Conservation (phyloP, 2,113 vertebrate genomes). For the Grammomys dolichurus region DNA sequence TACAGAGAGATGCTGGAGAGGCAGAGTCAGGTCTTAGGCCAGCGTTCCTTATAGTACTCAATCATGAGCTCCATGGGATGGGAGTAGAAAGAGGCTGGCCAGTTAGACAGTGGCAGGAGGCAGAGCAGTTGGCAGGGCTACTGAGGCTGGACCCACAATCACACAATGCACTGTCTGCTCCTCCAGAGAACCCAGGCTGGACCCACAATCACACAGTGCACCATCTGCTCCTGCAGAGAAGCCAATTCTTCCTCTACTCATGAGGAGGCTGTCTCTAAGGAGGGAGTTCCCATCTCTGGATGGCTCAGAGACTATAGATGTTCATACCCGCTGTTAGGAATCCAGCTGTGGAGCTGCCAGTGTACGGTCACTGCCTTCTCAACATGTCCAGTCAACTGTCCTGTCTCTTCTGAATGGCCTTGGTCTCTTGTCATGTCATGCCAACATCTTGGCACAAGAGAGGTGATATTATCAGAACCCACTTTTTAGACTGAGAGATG, state of each 20-base stretch:
- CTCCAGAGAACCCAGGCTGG: background rate
- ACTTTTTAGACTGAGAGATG: background rate
- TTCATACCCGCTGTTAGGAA: too few relatives aligned
- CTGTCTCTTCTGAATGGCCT: background rate
- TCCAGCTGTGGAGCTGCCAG: too few relatives aligned
- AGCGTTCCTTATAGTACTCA: background rate
- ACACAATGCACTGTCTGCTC: too few relatives aligned
- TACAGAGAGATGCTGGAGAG: background rate
- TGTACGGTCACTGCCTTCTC: background rate
- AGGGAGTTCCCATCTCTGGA: fast-evolving
- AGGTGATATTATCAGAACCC: fast-evolving
- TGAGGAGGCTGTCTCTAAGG: background rate
- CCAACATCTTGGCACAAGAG: background rate
- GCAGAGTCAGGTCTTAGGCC: background rate
- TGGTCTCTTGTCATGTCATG: background rate
- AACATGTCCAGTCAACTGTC: background rate
- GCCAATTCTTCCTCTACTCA: background rate
- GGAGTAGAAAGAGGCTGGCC: background rate
- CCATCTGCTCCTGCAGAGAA: background rate
- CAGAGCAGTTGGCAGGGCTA: background rate
- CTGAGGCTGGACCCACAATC: background rate
- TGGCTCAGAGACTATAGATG: background rate
- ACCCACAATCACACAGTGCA: background rate
- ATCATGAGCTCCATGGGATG: too few relatives aligned
- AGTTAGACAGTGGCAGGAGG: background rate